Base-by-base conservation (phyloP, 2,797 vertebrate species). In the Strix occidentalis region DNA sequence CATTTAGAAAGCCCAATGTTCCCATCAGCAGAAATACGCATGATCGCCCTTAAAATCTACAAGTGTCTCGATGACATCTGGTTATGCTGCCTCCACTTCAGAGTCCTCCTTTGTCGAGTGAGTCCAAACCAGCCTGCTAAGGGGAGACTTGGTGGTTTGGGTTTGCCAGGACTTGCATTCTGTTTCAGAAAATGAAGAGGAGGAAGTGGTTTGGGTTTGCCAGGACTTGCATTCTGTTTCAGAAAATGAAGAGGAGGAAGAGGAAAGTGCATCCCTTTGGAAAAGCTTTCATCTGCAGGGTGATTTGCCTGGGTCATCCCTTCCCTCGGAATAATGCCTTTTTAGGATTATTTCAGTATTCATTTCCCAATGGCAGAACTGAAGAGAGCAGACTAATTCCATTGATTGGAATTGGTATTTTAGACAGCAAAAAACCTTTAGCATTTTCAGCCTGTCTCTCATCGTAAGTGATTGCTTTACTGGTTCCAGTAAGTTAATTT, bases 261-360 rank as follows among this genome's bases (percentile, higher is more conserved):
- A 90, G 25, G 64, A 83, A 48, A 65, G 39, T 39, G 39, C 39
- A 69, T 69, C 61, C 29, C 88, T 93, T 78, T 85, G 71, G 89
- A 87, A 83, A 77, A 65, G 64, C 79, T 89, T 84, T 81, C 35
- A 20, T 35, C 63, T 96, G 90, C 86, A 78, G 78, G 23, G 11
- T 66, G 45, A 58, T 88, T 88, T 94, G 39, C 61, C 61, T 71
- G 57, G 60, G 60, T 93, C n/a, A 24, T 83, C 29, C 60, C 75
- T 87, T 96, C 71, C 48, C 25, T n/a, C 61, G 78, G 75, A 93
- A 75, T 37, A 69, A 85, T 80, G 61, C 28, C 33, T 69, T 89
- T 89, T 85, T 54, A 45, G 46, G 69, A 39, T 87, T 89, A 69
- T 91, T 93, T 92, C 81, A 50, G 66, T 77, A 75, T 94, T 96